Evolutionary conservation across 2,797 vertebrate genomes (phyloP), one percentile per base, ranked within the genome.

Genomic region (Scyliorhinus canicula): DNA sequence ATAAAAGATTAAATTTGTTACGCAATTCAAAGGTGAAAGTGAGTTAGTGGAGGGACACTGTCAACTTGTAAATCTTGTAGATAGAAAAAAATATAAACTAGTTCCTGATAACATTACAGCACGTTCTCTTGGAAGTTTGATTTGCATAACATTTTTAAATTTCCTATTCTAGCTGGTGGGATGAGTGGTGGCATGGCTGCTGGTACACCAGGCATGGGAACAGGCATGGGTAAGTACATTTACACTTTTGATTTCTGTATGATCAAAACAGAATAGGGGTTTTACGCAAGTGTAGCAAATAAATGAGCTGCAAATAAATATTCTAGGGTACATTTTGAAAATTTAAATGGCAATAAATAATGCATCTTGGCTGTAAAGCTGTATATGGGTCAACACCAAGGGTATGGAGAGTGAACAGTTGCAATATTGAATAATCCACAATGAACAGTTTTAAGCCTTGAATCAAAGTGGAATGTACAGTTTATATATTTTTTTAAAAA

Each of bases 181-280:
- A 94, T 94, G 93, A 63, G 88, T 44, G 93, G 91, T 69, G 67
- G 67, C 24, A 74, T 94, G 67, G 93, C 93, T 94, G 65, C 93
- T 94, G 93, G 93, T 74, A 94, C 93, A 52, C 93, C 93, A 94
- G 93, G 93, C 93, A 94, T 94, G 93, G 93, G 44, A 71, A 44
- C 88, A 26, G 88, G 88, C n/a, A 91, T 91, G 88, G 88, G 88
- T 91, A 91, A 91, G 60, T 63, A 91, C 86, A 90, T 60, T 35
- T 91, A 40, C n/a, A n/a, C n/a, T n/a, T n/a, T n/a, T n/a, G n/a
- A n/a, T n/a, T n/a, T n/a, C n/a, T n/a, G n/a, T n/a, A n/a, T n/a
- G n/a, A n/a, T n/a, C n/a, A n/a, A n/a, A n/a, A n/a, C n/a, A n/a
- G n/a, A n/a, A n/a, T n/a, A n/a, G 47, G 44, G 79, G 12, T 91